These are phyloP conservation scores for Hypercompe scribonia DNA, from an alignment of 2,888 invertebrate species.

Conservation along the genomic window DNA sequence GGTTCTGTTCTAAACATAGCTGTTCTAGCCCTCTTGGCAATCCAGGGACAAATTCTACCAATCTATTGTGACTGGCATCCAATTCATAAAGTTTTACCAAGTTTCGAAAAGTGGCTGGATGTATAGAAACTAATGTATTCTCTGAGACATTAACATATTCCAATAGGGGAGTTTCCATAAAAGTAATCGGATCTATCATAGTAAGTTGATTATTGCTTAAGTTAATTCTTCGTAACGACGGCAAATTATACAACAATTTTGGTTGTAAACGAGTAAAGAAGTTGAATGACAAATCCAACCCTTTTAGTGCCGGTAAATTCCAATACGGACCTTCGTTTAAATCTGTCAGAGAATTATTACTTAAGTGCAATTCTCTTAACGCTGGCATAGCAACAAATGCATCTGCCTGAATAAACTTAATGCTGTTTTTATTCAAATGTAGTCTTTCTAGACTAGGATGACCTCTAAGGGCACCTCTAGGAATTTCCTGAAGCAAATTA, in stretches of 20 bases:
- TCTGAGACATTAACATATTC: conserved; percentile 93
- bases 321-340: conserved; percentile 91
- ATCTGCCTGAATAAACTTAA: conserved; percentile 91
- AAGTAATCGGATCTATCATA: conserved; percentile 90
- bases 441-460: conserved; percentile 93
- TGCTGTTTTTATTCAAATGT: conserved; percentile 92
- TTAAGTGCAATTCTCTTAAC: conserved; percentile 92
- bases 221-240: conserved; percentile 91
- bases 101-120: conserved; percentile 92
- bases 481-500: conserved; percentile 92
- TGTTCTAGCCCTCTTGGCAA: conserved; percentile 92
- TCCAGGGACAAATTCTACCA: conserved; percentile 92
- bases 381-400: conserved; percentile 94
- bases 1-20: conserved; percentile 90
- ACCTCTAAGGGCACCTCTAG: conserved; percentile 92
- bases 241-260: conserved; percentile 90
- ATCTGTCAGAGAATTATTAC: conserved; percentile 93
- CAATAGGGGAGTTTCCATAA: conserved; percentile 90
- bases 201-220: conserved; percentile 91
- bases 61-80: conserved; percentile 90
- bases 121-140: conserved; percentile 90
- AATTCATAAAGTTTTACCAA: conserved; percentile 92
- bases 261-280: conserved; percentile 90
- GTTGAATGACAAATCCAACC: conserved; percentile 93
- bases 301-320: conserved; percentile 94